Conservation (phyloP, 2,888 invertebrate species). For the Drosophila mimetica region DNA sequence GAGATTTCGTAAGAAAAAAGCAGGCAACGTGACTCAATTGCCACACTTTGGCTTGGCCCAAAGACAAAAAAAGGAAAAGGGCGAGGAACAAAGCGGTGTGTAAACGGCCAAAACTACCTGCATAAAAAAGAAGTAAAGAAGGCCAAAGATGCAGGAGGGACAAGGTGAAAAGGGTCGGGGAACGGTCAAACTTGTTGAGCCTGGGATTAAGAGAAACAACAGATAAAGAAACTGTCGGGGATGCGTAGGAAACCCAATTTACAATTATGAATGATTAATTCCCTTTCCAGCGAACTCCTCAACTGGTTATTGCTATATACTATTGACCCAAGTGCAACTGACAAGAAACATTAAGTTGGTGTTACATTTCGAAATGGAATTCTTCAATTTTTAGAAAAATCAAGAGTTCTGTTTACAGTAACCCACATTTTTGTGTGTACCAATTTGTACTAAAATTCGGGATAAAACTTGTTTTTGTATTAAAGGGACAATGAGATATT, state of each 20-base stretch:
- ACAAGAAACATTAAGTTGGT: neutral
- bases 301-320: constrained; percentile 45
- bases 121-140: constrained; percentile 37
- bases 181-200: constrained; percentile 40
- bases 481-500: neutral
- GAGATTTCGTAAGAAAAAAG: constrained; percentile 22
- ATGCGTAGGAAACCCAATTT: constrained; percentile 47
- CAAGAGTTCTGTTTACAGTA: neutral
- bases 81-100: constrained; percentile 14
- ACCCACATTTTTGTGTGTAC: neutral
- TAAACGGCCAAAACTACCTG: constrained; percentile 38
- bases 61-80: constrained; percentile 21
- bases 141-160: constrained; percentile 16
- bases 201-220: constrained; percentile 27
- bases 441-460: too few relatives aligned
- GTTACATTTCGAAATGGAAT: constrained; percentile 1
- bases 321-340: constrained; percentile 1
- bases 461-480: too few relatives aligned
- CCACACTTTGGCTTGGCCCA: constrained; percentile 47
- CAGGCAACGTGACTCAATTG: constrained; percentile 51
- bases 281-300: constrained; percentile 31
- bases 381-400: neutral
- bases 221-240: constrained; percentile 31
- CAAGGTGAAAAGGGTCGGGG: constrained; percentile 16
- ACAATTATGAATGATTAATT: constrained; percentile 55